Evolutionary conservation across 2,113 vertebrate genomes (phyloP).

Genomic region (Malurus elegans): DNA sequence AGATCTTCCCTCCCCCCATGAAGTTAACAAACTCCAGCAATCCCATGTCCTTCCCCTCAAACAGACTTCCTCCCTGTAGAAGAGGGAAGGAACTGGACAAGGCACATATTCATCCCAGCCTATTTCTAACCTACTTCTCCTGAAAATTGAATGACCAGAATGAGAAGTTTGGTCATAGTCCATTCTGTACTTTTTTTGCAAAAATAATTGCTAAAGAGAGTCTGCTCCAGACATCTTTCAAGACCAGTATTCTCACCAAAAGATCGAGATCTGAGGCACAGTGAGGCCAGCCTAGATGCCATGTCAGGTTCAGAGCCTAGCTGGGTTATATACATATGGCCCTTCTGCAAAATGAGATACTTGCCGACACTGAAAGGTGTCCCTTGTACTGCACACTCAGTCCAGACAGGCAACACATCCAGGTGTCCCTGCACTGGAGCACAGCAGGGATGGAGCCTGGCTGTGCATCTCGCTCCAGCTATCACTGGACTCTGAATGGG

Average conservation of each 20-base stretch:
- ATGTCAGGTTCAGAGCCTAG: background rate
- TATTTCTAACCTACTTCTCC: slow-evolving; percentile 23
- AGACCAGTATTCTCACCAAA: background rate
- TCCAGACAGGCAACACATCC: background rate
- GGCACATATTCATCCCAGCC: background rate
- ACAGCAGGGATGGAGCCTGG: background rate
- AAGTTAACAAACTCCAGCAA: background rate
- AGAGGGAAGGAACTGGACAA: background rate
- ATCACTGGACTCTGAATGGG: rapidly evolving
- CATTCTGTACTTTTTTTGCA: background rate
- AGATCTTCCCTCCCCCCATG: background rate
- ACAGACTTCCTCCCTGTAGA: background rate
- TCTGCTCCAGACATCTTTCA: background rate
- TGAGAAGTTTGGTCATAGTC: background rate
- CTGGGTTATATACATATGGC: background rate
- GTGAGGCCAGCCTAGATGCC: background rate
- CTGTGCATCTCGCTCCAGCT: background rate
- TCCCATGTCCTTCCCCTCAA: background rate
- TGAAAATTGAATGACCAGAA: slow-evolving; percentile 35
- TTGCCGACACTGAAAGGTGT: background rate
- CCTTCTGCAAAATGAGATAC: background rate
- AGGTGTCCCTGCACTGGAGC: background rate
- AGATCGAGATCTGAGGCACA: background rate
- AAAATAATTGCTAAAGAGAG: background rate
- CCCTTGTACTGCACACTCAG: background rate